phyloP scores from a whole-genome alignment of 2,888 invertebrate species.

The Euproctis similis region DNA sequence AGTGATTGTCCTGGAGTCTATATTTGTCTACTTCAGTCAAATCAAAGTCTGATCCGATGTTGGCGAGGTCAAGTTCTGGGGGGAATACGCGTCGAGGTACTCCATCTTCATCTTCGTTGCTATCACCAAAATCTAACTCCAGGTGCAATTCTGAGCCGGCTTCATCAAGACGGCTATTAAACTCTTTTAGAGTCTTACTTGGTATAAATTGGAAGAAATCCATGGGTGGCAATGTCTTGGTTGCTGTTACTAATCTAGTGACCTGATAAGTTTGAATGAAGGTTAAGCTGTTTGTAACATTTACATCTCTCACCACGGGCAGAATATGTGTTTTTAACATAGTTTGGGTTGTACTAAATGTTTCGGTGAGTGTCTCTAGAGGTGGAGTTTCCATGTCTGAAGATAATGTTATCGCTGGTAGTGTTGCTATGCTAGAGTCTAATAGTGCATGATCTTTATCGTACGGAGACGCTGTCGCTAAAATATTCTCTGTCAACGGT shows the following conservation, averaged over 20 bases:
- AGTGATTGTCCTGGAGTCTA: conserved; percentile 67
- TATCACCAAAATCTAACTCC: conserved; percentile 90
- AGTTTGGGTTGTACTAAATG: conserved; percentile 92
- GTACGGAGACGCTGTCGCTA: conserved; percentile 85
- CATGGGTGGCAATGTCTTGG: conserved; percentile 91
- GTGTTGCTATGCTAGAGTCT: conserved; percentile 87
- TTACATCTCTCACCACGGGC: conserved; percentile 84
- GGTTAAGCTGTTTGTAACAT: conserved; percentile 85
- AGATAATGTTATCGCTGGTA: conserved; percentile 85
- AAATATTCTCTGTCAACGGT: conserved; percentile 90
- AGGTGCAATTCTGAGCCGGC: conserved; percentile 91
- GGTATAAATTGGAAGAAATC: conserved; percentile 91
- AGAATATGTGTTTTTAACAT: conserved; percentile 92
- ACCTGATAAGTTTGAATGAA: conserved; percentile 92
- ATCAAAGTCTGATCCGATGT: conserved; percentile 83
- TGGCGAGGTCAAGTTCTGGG: conserved; percentile 81
- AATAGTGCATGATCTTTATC: conserved; percentile 80
- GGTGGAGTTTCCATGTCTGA: conserved; percentile 89
- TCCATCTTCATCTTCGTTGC: conserved; percentile 79
- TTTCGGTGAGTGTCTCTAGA: conserved; percentile 90
- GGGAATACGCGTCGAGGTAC: conserved; percentile 73
- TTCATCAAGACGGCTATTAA: conserved; percentile 90
- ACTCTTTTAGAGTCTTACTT: conserved; percentile 90
- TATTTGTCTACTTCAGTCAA: conserved; percentile 81
- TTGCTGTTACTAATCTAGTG: conserved; percentile 90